Percentiles rank a stretch among this genome's conserved stretches.
These are phyloP conservation scores for Crenuchus spilurus DNA, from an alignment of 2,797 vertebrate genomes.

Conservation along the genomic window DNA sequence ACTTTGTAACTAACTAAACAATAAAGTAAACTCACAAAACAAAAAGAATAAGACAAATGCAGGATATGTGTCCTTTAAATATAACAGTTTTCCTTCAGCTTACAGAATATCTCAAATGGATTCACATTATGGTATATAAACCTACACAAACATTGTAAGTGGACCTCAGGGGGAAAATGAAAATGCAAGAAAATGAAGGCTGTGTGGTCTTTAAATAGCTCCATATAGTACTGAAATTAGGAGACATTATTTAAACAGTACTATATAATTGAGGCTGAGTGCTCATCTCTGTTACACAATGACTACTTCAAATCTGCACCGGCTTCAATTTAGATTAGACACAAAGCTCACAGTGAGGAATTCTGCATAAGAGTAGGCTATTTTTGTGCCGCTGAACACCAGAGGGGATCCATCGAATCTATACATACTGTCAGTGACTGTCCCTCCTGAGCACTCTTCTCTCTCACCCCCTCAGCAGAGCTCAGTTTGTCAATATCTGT, in stretches of 20 bases:
- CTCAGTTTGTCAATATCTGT: conserved; percentile 75
- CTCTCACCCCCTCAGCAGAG: conserved; percentile 39
- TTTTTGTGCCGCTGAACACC: background rate
- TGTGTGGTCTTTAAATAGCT: background rate
- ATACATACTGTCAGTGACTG: conserved; percentile 42
- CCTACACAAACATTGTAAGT: too few relatives aligned
- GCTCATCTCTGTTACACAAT: background rate
- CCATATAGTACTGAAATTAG: background rate
- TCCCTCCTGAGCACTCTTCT: conserved; percentile 39
- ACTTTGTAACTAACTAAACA: too few relatives aligned
- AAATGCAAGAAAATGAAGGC: too few relatives aligned
- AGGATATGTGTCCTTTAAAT: too few relatives aligned
- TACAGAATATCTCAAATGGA: too few relatives aligned
- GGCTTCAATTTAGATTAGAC: background rate
- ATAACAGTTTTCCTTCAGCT: too few relatives aligned
- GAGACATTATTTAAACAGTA: conserved; percentile 3
- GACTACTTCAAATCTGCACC: background rate
- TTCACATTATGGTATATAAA: too few relatives aligned
- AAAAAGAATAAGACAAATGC: background rate
- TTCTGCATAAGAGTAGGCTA: background rate
- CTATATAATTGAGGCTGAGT: background rate
- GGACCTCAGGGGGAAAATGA: too few relatives aligned
- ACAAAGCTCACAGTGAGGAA: background rate
- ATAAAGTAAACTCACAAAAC: too few relatives aligned
- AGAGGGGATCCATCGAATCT: conserved; percentile 24